Conservation (phyloP, 2,113 vertebrate species). For the Chaenocephalus aceratus region DNA sequence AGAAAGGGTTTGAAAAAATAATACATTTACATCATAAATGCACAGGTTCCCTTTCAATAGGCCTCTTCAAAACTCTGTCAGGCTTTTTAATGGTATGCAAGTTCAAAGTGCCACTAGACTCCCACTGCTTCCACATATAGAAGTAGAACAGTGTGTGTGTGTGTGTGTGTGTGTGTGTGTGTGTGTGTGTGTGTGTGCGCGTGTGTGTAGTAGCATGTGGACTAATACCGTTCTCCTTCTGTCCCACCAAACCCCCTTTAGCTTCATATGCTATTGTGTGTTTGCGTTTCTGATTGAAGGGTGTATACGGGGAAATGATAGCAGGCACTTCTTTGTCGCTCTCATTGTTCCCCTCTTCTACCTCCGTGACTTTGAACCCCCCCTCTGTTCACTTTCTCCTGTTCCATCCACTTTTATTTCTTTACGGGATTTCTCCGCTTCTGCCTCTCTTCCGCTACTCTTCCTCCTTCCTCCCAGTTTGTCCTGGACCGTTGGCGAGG, state of each 20-base stretch:
- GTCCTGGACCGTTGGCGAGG: conserved; percentile 52
- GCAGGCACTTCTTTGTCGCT: conserved; percentile 30
- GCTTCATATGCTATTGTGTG: conserved; percentile 33
- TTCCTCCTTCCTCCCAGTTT: conserved; percentile 55
- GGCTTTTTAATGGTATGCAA: conserved; percentile 92
- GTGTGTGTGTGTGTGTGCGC: conserved; percentile 67
- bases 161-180: conserved; percentile 33
- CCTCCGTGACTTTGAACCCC: conserved; percentile 22
- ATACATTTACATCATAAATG: conserved; percentile 98
- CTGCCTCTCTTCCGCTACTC: conserved; percentile 28
- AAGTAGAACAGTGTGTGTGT: conserved; percentile 81
- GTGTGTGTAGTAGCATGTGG: conserved; percentile 67
- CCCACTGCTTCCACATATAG: conserved; percentile 90
- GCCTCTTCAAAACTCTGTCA: conserved; percentile 93
- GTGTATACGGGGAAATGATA: conserved; percentile 22
- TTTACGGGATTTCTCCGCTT: conserved; percentile 4
- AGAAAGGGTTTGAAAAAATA: conserved; percentile 76
- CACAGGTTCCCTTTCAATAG: conserved; percentile 90
- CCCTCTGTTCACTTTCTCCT: neutral
- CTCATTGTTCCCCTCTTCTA: conserved; percentile 25
- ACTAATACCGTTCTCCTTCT: conserved; percentile 55
- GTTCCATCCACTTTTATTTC: conserved; percentile 22
- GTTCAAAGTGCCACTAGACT: conserved; percentile 94
- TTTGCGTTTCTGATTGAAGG: conserved; percentile 42
- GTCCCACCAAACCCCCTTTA: conserved; percentile 32